Base-by-base conservation (phyloP, 2,797 vertebrate species). In the Dendrocincla tyrannina region DNA sequence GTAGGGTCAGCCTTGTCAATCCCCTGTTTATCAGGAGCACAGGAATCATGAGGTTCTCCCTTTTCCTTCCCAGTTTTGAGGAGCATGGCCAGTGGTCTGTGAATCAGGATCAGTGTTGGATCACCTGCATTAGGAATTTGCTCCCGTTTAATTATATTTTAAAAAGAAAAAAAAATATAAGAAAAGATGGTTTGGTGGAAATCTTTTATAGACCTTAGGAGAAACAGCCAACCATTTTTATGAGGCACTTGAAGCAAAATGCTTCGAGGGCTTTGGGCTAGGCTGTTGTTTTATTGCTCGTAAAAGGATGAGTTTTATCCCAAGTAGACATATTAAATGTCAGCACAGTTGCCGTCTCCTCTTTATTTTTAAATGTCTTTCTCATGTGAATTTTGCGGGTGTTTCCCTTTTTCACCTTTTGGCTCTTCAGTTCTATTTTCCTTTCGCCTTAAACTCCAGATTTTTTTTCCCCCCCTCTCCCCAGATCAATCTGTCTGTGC, bases 401-500 rank as follows among this genome's bases (percentile, higher is more conserved):
- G 28, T 80, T 93, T 89, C 85, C 46, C 25, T 76, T 75, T 85
- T 50, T 27, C 83, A 72, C 85, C 76, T 93, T 62, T 80, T 66
- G 79, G 50, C 75, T 92, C 76, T 66, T 80, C 13, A 9, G 39
- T 93, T 69, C 87, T 85, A 2, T 88, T 93, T 96, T 53, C 50
- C 75, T 93, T 79, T 89, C 0, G 0, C 86, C 89, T 78, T 67
- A 27, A 68, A 82, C 55, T 89, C 72, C 73, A 19, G 69, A 58
- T 73, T 66, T 53, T 17, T 59, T 59, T 16, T 3, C 0, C 1
- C 5, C 22, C 23, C 33, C 17, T 44, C 22, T 88, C 63, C 87
- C 50, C 18, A 83, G 89, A 93, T 94, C 93, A 95, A 77, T 93
- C 95, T 93, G 92, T 88, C 78, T 81, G 8, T 92, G 85, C 91